phyloP scores from a whole-genome alignment of 1,140 invertebrate genomes.

The Sitobion miscanthi region DNA sequence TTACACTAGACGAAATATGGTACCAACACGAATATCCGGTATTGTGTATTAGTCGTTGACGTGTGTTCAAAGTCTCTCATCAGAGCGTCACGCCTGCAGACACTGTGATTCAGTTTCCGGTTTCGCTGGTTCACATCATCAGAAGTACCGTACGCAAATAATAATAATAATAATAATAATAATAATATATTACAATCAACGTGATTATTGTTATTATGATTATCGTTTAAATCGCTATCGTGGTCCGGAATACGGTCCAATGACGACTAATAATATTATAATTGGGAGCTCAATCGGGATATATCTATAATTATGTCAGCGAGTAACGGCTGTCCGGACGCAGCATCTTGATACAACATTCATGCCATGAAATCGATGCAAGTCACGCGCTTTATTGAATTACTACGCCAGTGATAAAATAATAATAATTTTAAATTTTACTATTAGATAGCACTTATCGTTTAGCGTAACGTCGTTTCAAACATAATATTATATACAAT shows the following conservation, averaged over 20 bases:
- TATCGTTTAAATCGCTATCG: not conserved
- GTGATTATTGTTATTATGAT: not conserved
- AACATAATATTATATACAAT: no score
- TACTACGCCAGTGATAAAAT: not conserved
- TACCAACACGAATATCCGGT: not conserved
- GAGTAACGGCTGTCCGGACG: not conserved
- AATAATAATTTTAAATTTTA: not conserved
- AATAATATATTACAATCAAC: no score
- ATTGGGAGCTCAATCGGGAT: not conserved
- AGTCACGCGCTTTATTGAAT: not conserved
- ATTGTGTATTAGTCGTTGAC: not conserved
- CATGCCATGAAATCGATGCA: not conserved
- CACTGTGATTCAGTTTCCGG: not conserved
- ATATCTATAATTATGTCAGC: not conserved
- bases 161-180: not conserved
- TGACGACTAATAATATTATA: not conserved
- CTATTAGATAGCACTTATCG: no score
- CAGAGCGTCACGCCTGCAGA: not conserved
- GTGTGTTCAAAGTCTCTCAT: not conserved
- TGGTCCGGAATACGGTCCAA: not conserved
- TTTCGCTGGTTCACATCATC: not conserved
- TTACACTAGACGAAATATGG: not conserved
- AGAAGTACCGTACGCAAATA: not conserved
- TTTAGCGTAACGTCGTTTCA: no score
- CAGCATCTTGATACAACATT: not conserved